Evolutionary conservation across 2,888 invertebrate species (phyloP).

Genomic region (Himalopsyche anomala): DNA sequence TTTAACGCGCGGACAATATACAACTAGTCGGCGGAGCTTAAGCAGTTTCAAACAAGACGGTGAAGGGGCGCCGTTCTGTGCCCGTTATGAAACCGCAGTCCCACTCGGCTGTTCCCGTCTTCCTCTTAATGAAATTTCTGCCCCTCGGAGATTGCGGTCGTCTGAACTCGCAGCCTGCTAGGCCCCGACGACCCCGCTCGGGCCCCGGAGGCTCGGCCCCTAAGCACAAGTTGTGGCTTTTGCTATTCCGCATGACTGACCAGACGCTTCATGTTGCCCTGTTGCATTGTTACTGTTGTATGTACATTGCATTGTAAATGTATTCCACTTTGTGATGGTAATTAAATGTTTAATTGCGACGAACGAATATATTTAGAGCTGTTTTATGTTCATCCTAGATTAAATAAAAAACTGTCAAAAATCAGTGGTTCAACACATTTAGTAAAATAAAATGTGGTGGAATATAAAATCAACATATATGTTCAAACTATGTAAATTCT

Average conservation of each 20-base stretch:
- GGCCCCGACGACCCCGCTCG: neutral
- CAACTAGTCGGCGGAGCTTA: too few species aligned
- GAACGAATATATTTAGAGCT: too few species aligned
- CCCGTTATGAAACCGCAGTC: constrained; percentile 21
- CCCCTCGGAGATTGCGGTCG: constrained; percentile 57
- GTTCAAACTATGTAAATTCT: too few species aligned
- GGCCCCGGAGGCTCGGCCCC: constrained; percentile 16
- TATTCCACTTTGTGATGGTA: neutral
- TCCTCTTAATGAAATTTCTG: constrained; percentile 61
- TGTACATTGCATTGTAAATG: neutral
- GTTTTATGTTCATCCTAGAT: too few species aligned
- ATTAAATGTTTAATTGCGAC: neutral
- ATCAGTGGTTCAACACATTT: too few species aligned
- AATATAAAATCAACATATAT: too few species aligned
- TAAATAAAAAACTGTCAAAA: too few species aligned
- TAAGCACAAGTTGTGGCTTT: constrained; percentile 26
- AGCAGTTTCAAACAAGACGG: neutral
- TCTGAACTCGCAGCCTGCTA: constrained; percentile 45
- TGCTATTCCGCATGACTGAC: constrained; percentile 31
- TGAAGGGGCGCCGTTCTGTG: neutral
- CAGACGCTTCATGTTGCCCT: neutral
- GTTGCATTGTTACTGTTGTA: constrained; percentile 1
- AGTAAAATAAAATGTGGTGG: too few species aligned
- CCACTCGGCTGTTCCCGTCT: constrained; percentile 17
- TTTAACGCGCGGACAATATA: too few species aligned